Percentiles rank a stretch among this genome's conserved stretches.
Evolutionary conservation across 2,797 vertebrate genomes (phyloP).

Genomic region (Yasuhikotakia modesta): DNA sequence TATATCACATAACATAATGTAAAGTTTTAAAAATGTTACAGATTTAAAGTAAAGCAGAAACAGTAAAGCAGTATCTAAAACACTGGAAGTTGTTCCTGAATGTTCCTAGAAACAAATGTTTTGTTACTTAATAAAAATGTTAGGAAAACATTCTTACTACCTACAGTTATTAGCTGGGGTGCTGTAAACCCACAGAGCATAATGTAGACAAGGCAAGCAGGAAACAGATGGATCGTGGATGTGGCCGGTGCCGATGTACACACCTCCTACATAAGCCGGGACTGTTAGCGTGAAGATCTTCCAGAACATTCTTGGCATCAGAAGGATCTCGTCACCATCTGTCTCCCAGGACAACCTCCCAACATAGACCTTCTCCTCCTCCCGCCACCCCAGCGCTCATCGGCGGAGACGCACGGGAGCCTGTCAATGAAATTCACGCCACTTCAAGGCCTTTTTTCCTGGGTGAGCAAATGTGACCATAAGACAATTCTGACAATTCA

Average conservation of each 20-base stretch:
- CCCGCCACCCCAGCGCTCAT: slow-evolving; percentile 34
- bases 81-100: too few species aligned
- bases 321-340: slow-evolving; percentile 66
- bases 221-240: slow-evolving; percentile 69
- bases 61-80: too few species aligned
- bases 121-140: too few species aligned
- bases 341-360: slow-evolving; percentile 67
- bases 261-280: slow-evolving; percentile 67
- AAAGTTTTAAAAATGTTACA: too few species aligned
- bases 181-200: neutral
- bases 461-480: slow-evolving; percentile 39
- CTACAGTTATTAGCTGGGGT: too few species aligned
- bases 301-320: slow-evolving; percentile 65
- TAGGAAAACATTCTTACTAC: too few species aligned
- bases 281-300: slow-evolving; percentile 63
- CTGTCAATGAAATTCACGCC: slow-evolving; percentile 47
- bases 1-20: too few species aligned
- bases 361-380: slow-evolving; percentile 50
- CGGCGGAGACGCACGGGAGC: slow-evolving; percentile 40
- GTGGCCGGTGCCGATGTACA: slow-evolving; percentile 64
- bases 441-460: neutral
- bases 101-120: too few species aligned
- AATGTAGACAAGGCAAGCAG: slow-evolving; percentile 53
- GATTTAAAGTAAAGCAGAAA: too few species aligned
- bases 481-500: slow-evolving; percentile 58